Percentiles rank a stretch among this genome's conserved stretches.
Evolutionary conservation across 2,888 invertebrate species (phyloP).

Genomic region (Strigamia crassipes): DNA sequence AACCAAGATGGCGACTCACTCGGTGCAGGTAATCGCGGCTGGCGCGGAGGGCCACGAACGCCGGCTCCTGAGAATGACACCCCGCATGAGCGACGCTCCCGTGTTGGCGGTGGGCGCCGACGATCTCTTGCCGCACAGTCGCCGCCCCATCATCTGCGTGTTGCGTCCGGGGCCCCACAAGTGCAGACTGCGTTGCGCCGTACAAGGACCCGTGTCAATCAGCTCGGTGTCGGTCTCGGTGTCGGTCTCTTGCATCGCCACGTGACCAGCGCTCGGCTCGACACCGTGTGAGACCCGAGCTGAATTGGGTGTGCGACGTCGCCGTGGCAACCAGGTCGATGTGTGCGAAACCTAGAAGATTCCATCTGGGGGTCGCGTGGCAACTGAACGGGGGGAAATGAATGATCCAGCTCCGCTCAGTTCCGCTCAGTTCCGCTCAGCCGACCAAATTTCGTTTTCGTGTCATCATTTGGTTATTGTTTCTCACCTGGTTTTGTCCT

Average conservation of each 20-base stretch:
- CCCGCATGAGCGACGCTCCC: conserved; percentile 51
- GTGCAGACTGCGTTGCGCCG: conserved; percentile 43
- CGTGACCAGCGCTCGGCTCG: background rate
- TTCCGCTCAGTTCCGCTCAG: no score
- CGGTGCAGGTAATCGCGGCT: conserved; percentile 49
- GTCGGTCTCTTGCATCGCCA: conserved; percentile 13
- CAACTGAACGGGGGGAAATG: conserved; percentile 34
- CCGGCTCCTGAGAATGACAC: conserved; percentile 69
- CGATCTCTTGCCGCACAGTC: conserved; percentile 48
- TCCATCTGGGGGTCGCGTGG: conserved; percentile 31
- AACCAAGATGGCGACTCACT: conserved; percentile 34
- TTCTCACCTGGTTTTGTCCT: conserved; percentile 9
- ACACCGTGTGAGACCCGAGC: background rate
- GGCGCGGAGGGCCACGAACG: conserved; percentile 79
- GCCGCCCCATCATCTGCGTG: conserved; percentile 36
- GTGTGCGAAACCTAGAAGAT: conserved; percentile 34
- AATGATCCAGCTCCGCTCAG: no score
- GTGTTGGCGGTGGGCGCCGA: conserved; percentile 48
- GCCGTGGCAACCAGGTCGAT: conserved; percentile 19
- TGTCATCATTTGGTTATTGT: no score
- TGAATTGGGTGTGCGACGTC: conserved; percentile 33
- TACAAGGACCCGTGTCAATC: background rate
- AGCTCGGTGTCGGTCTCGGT: background rate
- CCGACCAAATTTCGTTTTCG: no score
- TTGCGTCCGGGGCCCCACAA: conserved; percentile 49